A percentile compares a stretch with the other conserved stretches of the same genome.
These are phyloP conservation scores for Aplocera efformata DNA, from an alignment of 2,888 invertebrate genomes.

Conservation along the genomic window DNA sequence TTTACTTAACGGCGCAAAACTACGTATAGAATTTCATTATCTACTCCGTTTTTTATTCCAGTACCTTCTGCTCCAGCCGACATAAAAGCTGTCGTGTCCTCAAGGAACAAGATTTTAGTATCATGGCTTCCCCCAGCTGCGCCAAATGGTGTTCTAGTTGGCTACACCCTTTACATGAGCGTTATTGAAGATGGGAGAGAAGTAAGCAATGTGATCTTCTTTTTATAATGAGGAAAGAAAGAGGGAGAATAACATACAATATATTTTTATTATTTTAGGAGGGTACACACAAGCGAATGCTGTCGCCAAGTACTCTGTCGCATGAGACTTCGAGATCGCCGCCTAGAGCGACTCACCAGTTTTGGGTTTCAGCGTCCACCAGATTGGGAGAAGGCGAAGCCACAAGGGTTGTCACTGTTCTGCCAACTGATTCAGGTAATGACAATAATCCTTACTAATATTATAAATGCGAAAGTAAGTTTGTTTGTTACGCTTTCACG, in stretches of 20 bases:
- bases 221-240: no score
- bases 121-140: slow-evolving; percentile 94
- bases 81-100: slow-evolving; percentile 93
- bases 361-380: slow-evolving; percentile 87
- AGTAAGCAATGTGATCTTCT: slow-evolving; percentile 10
- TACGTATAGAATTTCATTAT: no score
- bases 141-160: slow-evolving; percentile 91
- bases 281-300: slow-evolving; percentile 87
- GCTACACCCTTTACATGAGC: slow-evolving; percentile 91
- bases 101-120: slow-evolving; percentile 90
- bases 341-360: slow-evolving; percentile 87
- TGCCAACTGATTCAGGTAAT: slow-evolving; percentile 86
- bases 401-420: slow-evolving; percentile 87
- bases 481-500: no score
- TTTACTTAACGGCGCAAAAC: no score
- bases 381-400: slow-evolving; percentile 91
- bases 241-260: no score
- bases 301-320: slow-evolving; percentile 85
- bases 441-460: no score
- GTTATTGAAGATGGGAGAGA: slow-evolving; percentile 88
- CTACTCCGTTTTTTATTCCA: slow-evolving; percentile 66
- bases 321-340: slow-evolving; percentile 86
- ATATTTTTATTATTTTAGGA: slow-evolving; percentile 60
- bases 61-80: slow-evolving; percentile 94
- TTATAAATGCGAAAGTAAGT: no score